Percentiles rank a stretch among this genome's conserved stretches.
Evolutionary conservation across 2,797 vertebrate genomes (phyloP).

Genomic region (Dendrocincla fuliginosa): DNA sequence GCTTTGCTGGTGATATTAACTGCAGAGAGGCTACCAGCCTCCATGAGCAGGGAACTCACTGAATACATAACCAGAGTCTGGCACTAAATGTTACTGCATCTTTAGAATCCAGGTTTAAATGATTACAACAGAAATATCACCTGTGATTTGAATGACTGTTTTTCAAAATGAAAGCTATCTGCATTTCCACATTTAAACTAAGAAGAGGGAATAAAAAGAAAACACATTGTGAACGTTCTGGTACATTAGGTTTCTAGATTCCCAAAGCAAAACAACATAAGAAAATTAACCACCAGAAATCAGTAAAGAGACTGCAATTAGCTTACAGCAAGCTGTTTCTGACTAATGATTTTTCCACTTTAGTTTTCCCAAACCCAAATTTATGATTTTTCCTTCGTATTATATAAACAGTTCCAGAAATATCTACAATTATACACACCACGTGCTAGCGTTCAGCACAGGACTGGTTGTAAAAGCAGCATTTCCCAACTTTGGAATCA

Average conservation of each 20-base stretch:
- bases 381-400: background rate
- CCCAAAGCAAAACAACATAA: slow-evolving; percentile 38
- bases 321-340: slow-evolving; percentile 46
- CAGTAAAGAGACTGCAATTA: slow-evolving; percentile 42
- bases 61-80: background rate
- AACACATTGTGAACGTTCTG: slow-evolving; percentile 35
- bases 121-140: background rate
- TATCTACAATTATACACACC: background rate
- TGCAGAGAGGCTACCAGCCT: background rate
- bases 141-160: background rate
- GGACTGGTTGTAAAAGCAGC: background rate
- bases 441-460: background rate
- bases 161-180: background rate
- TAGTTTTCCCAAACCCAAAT: background rate
- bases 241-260: slow-evolving; percentile 37
- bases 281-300: slow-evolving; percentile 55
- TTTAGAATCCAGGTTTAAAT: background rate
- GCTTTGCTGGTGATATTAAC: background rate
- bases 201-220: background rate
- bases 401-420: slow-evolving; percentile 5
- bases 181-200: background rate
- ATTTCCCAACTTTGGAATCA: background rate
- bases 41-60: background rate
- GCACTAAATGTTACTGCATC: background rate
- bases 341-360: slow-evolving; percentile 29